These are phyloP conservation scores for Corydoras sp. DNA, from an alignment of 2,113 vertebrate genomes.

Conservation along the genomic window DNA sequence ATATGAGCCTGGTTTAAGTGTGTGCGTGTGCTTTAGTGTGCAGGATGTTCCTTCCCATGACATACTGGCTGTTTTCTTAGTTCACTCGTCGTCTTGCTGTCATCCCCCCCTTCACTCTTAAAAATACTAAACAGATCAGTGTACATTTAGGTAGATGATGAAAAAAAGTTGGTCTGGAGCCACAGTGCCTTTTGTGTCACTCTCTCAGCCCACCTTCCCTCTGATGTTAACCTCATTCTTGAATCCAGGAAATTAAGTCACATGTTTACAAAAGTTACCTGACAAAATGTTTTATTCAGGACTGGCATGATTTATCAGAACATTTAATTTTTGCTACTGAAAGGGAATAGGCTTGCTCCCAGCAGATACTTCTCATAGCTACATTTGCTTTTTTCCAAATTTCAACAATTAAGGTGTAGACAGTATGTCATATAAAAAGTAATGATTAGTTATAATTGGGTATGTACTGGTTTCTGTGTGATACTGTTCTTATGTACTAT, in stretches of 20 bases:
- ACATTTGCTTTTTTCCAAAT: too few species aligned
- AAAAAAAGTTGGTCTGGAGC: constrained; percentile 45
- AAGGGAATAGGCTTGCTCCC: too few species aligned
- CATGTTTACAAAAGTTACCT: constrained; percentile 2
- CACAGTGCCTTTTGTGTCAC: constrained; percentile 72
- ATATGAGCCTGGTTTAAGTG: neutral
- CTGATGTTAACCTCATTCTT: neutral
- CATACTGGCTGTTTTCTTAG: too few species aligned
- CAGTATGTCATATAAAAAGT: too few species aligned
- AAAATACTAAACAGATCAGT: too few species aligned
- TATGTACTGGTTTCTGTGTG: too few species aligned
- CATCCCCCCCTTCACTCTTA: too few species aligned
- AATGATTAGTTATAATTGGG: too few species aligned
- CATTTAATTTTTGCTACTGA: neutral
- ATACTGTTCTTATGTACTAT: too few species aligned
- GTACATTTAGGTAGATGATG: neutral
- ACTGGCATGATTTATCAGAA: neutral
- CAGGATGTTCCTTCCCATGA: neutral
- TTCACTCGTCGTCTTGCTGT: too few species aligned
- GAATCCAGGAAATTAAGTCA: neutral
- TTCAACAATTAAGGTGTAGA: too few species aligned
- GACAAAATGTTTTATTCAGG: neutral
- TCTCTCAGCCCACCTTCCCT: constrained; percentile 34
- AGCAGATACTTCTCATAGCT: too few species aligned
- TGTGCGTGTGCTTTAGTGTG: neutral